Evolutionary conservation across 1,140 invertebrate genomes (phyloP), one percentile per base, ranked within the genome.

Genomic region (roundworm (Caenorhabditis elegans)): DNA sequence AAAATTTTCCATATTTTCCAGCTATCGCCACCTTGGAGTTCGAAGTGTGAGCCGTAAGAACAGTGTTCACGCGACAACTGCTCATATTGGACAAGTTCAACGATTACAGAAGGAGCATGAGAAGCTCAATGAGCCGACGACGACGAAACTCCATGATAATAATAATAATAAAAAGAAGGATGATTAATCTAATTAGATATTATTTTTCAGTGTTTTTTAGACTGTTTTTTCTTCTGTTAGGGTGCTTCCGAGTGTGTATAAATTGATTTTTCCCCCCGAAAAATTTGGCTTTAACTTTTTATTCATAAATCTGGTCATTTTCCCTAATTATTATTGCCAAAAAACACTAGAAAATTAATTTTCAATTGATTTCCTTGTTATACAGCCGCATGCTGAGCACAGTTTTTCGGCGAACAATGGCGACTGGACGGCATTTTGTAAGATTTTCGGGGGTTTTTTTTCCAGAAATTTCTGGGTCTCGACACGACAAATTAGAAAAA

Each of bases 1-100:
- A 6, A 48, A 10, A 13, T 78, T 5, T 0, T 39, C 4, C 15
- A 24, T 39, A 17, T 24, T 15, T 55, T 46, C 47, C 51, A 80
- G 80, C 17, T 76, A 81, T 47, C 80, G 80, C 46, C 47, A 81
- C 15, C 19, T 81, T 10, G 80, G 80, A 49, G 80, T 81, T 15
- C 80, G 80, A 1, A 60, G 46, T 28, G 48, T 53, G 11, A 51
- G 76, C 8, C 46, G 76, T 31, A 77, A 77, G 49, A 77, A 51
- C 46, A 70, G 60, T 39, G 60, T 70, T 1, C 60, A 70, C 22
- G 60, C 60, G 1, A 70, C 60, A 19, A 70, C 60, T 19, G 17
- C 60, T 70, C 60, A 70, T 70, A 39, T 70, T 17, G 60, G 60
- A 22, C 60, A 70, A 70, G 60, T 70, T 10, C 60, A 70, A 39